Evolutionary conservation across 2,888 invertebrate species (phyloP), one percentile per base, ranked within the genome.

Genomic region (Adela reaumurella): DNA sequence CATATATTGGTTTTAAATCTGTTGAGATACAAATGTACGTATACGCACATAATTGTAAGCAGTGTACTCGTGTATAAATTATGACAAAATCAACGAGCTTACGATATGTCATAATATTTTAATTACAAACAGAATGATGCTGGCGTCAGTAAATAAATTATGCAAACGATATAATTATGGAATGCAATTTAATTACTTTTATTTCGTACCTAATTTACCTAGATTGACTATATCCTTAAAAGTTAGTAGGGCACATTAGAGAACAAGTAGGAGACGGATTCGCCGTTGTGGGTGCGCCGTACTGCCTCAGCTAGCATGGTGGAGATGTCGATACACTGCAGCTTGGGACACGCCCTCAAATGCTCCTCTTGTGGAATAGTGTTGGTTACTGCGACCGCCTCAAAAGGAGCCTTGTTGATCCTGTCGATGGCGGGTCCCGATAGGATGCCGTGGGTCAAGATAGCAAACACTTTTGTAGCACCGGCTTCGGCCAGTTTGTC

Each of bases 301-400:
- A 99, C 97, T 48, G 98, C 98, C 74, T 99, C 99, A 16, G 98
- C 97, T 64, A 99, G 88, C 88, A 99, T 98, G 88, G 96, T 95
- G 14, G 98, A 98, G 50, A 99, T 94, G 70, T 99, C 98, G 67
- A 99, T 97, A 61, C 94, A 93, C 93, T 98, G 62, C 48, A 89
- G 56, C 52, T 76, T 80, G 0, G 87, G 82, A 62, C 92, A 92
- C 59, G 86, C 78, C 58, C 88, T 87, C 90, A 92, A 90, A 62
- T 92, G 89, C 51, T 87, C 85, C 55, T 93, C 92, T 67, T 95
- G 94, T 18, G 94, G 94, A 61, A 94, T 93, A 18, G 94, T 94
- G 67, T 95, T 95, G 48, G 94, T 94, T 42, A 94, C 94, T 43
- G 94, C 93, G 47, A 95, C 88, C 19, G 92, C 92, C 67, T 95